phyloP scores from a whole-genome alignment of 2,888 invertebrate species.

The Danaus chrysippus region DNA sequence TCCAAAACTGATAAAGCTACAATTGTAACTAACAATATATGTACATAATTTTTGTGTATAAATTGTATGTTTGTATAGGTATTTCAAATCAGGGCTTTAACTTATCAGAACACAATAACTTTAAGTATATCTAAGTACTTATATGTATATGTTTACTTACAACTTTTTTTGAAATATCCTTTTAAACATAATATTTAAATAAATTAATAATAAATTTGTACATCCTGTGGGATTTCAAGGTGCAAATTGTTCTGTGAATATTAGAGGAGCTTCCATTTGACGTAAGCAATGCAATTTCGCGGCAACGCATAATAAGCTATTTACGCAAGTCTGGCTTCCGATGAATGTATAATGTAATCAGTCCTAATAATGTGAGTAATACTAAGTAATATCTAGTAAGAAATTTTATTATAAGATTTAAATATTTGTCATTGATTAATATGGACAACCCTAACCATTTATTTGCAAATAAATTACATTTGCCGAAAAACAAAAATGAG shows the following conservation, averaged over 20 bases:
- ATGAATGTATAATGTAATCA: slow-evolving; percentile 74
- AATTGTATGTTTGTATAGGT: not conserved
- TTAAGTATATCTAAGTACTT: no score
- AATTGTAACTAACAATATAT: not conserved
- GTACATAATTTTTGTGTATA: not conserved
- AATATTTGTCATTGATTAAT: not conserved
- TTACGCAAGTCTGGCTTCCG: slow-evolving; percentile 57
- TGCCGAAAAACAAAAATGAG: slow-evolving; percentile 19
- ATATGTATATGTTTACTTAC: no score
- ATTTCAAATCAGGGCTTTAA: no score
- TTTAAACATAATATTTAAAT: not conserved
- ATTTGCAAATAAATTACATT: slow-evolving; percentile 20
- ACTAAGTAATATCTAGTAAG: slow-evolving; percentile 12
- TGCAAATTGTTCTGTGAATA: slow-evolving; percentile 12
- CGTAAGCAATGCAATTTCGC: slow-evolving; percentile 39
- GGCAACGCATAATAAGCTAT: slow-evolving; percentile 37
- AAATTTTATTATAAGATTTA: no score
- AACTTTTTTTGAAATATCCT: not conserved
- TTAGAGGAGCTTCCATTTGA: slow-evolving; percentile 20
- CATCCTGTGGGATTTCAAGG: slow-evolving; percentile 2
- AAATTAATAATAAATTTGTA: not conserved
- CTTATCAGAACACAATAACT: no score
- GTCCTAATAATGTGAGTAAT: slow-evolving; percentile 42
- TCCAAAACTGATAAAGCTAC: slow-evolving; percentile 6
- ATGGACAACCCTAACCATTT: slow-evolving; percentile 10